Evolutionary conservation across 2,113 vertebrate species (phyloP).

Genomic region (Micronycteris hirsuta): DNA sequence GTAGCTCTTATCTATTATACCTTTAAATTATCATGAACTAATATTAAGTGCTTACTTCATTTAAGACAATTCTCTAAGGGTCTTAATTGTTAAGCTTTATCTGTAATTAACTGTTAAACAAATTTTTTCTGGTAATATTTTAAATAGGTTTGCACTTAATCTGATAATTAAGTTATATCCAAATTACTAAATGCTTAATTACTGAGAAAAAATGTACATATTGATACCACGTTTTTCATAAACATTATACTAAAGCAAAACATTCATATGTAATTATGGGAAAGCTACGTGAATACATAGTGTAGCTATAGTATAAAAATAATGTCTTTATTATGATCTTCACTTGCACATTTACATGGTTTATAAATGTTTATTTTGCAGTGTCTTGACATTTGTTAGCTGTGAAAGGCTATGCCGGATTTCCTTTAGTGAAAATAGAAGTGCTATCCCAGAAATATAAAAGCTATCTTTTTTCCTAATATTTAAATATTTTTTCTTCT

Average conservation of each 20-base stretch:
- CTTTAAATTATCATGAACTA: background rate
- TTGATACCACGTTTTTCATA: background rate
- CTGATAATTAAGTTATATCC: background rate
- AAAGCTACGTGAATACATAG: background rate
- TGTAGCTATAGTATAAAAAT: background rate
- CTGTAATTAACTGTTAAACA: background rate
- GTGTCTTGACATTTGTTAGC: conserved; percentile 70
- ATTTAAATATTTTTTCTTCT: background rate
- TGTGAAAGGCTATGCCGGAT: conserved; percentile 61
- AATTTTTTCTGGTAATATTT: background rate
- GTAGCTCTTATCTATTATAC: background rate
- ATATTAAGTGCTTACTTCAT: background rate
- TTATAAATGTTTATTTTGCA: conserved; percentile 69
- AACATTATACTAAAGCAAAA: background rate
- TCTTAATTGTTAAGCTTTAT: background rate
- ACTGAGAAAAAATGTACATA: background rate
- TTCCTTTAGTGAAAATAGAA: conserved; percentile 53
- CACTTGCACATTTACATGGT: conserved; percentile 30
- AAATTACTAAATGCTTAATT: background rate
- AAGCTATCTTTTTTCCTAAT: background rate
- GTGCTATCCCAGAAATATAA: conserved; percentile 49
- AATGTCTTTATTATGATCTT: background rate
- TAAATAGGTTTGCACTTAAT: background rate
- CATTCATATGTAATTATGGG: background rate
- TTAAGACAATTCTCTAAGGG: background rate